phyloP scores from a whole-genome alignment of 2,113 vertebrate genomes.

The Xiphorhynchus elegans region DNA sequence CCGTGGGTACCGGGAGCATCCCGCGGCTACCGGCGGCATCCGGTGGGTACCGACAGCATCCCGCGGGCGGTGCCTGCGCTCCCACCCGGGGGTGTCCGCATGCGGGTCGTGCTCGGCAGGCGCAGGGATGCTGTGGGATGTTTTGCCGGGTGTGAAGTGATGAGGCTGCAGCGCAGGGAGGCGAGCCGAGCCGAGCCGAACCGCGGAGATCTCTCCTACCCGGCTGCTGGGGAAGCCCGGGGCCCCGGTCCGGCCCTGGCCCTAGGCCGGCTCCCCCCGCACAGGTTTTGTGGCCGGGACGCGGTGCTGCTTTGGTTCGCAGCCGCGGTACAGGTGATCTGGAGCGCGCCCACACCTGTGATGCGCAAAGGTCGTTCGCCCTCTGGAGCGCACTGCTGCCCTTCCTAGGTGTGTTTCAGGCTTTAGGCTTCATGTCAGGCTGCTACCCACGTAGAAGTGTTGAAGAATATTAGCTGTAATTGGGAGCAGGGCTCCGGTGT shows the following conservation, averaged over 20 bases:
- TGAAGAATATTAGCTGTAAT: neutral
- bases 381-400: neutral
- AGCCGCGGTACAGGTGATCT: neutral
- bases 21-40: fast-evolving
- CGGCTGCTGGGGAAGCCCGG: fast-evolving
- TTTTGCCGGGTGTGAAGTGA: fast-evolving
- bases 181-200: neutral
- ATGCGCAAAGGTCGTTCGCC: neutral
- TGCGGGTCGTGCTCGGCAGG: neutral
- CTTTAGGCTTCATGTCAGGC: fast-evolving
- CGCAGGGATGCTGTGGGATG: fast-evolving
- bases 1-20: neutral
- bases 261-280: neutral
- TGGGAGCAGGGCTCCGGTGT: neutral
- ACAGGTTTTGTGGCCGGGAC: fast-evolving
- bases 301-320: neutral
- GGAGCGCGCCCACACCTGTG: fast-evolving
- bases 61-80: fast-evolving
- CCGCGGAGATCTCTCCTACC: neutral
- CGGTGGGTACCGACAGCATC: too few species aligned
- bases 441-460: fast-evolving
- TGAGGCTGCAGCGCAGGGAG: neutral
- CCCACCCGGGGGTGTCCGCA: fast-evolving
- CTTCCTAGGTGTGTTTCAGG: neutral
- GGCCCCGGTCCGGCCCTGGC: neutral